These are phyloP conservation scores for Troides aeacus DNA, from an alignment of 2,888 invertebrate genomes.

Conservation along the genomic window DNA sequence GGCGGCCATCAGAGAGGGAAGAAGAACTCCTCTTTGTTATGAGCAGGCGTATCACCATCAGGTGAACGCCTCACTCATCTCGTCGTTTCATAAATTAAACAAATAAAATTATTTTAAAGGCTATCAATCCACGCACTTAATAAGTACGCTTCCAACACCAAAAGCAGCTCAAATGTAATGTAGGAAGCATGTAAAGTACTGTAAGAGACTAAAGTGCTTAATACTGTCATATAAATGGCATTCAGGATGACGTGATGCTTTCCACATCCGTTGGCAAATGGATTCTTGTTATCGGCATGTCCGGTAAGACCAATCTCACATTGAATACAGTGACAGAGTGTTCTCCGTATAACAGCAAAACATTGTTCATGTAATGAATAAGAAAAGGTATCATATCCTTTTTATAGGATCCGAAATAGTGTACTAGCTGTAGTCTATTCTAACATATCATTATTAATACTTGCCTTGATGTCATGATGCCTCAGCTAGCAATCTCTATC, in stretches of 20 bases:
- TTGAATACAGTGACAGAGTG: neutral
- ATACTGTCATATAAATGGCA: neutral
- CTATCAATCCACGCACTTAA: too few species aligned
- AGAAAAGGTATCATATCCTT: too few species aligned
- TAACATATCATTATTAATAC: conserved; percentile 32
- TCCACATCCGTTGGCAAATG: conserved; percentile 3
- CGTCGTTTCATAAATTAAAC: too few species aligned
- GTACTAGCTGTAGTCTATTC: neutral
- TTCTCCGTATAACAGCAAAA: too few species aligned
- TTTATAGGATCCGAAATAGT: neutral
- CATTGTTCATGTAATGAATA: too few species aligned
- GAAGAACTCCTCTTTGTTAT: too few species aligned
- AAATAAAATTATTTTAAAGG: too few species aligned
- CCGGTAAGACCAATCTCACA: neutral
- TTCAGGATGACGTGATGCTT: neutral
- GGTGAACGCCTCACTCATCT: too few species aligned
- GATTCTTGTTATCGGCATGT: neutral
- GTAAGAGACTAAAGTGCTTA: neutral
- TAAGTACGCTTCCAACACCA: neutral
- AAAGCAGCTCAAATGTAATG: neutral
- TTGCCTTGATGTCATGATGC: conserved; percentile 65
- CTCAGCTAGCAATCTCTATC: conserved; percentile 34
- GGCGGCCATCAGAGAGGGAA: too few species aligned
- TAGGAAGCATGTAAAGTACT: neutral
- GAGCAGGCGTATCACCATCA: too few species aligned